Evolutionary conservation across 2,113 vertebrate species (phyloP), one percentile per base, ranked within the genome.

Genomic region (Edolisoma coerulescens): DNA sequence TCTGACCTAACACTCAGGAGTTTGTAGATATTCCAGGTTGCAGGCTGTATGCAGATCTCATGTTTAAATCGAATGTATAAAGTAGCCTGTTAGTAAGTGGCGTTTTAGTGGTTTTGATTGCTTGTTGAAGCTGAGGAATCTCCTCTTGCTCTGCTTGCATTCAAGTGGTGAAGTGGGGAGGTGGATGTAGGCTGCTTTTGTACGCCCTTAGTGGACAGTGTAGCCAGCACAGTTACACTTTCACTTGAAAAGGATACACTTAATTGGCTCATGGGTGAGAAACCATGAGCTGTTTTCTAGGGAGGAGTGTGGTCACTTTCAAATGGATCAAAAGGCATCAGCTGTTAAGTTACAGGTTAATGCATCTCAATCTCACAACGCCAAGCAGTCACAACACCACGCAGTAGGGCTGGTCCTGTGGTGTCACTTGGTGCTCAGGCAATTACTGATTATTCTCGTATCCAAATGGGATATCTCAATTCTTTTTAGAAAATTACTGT

Each of bases 231-330:
- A 37, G n/a, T 67, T 42, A 17, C 2, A 12, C 6, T 56, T 64
- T 41, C 15, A 4, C 0, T 1, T 18, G 12, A 39, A 24, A 19
- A 19, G 18, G 14, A 13, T 6, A 0, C 11, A 24, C 1, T 30
- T 45, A 32, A 24, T 52, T 82, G 44, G n/a, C 24, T 49, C 0
- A 0, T 9, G 8, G 57, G 13, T 0, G 0, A 39, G 24, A 67
- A 81, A 35, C 10, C 1, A 1, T 2, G 7, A 73, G 6, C n/a
- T 44, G 5, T n/a, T 92, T 33, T 33, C 7, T 73, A 3, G 35
- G 44, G 27, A 50, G 21, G 7, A 18, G 24, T 12, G 6, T 4
- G 6, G 16, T 53, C 11, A 3, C 28, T 77, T 45, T 50, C 10
- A 59, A 19, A 53, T 9, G 22, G 20, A 16, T 59, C 26, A 70